Percentiles rank a stretch among this genome's conserved stretches.
These are phyloP conservation scores for Oncorhynchus clarkii DNA, from an alignment of 2,113 vertebrate species.

Conservation along the genomic window DNA sequence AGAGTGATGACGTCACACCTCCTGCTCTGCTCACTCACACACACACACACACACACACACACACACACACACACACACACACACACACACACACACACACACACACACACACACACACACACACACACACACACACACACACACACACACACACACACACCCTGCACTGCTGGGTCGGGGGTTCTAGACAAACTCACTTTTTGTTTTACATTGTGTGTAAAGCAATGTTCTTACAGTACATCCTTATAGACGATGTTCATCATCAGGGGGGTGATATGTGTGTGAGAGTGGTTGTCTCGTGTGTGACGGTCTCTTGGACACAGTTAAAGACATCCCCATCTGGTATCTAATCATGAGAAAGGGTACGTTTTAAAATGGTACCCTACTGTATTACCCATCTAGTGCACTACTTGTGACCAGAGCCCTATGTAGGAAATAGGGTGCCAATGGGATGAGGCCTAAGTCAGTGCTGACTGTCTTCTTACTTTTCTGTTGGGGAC, in stretches of 20 bases:
- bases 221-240: background rate
- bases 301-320: slow-evolving; percentile 16
- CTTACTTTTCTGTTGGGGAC: slow-evolving; percentile 54
- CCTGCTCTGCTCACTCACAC: background rate
- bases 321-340: slow-evolving; percentile 45
- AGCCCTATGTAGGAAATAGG: too few species aligned
- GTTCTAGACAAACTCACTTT: background rate
- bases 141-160: slow-evolving; percentile 24
- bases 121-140: too few species aligned
- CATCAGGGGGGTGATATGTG: slow-evolving; percentile 12
- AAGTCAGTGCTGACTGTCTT: slow-evolving; percentile 53
- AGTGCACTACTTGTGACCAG: too few species aligned
- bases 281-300: slow-evolving; percentile 15
- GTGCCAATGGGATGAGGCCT: background rate
- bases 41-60: too few species aligned
- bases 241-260: too few species aligned
- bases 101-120: too few species aligned
- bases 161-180: slow-evolving; percentile 22
- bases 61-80: slow-evolving; percentile 22
- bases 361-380: too few species aligned
- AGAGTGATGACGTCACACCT: slow-evolving; percentile 49
- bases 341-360: slow-evolving; percentile 66
- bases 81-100: too few species aligned
- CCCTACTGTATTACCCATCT: too few species aligned
- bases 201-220: background rate